These are phyloP conservation scores for Parascotia fuliginaria DNA, from an alignment of 2,888 invertebrate genomes.

Conservation along the genomic window DNA sequence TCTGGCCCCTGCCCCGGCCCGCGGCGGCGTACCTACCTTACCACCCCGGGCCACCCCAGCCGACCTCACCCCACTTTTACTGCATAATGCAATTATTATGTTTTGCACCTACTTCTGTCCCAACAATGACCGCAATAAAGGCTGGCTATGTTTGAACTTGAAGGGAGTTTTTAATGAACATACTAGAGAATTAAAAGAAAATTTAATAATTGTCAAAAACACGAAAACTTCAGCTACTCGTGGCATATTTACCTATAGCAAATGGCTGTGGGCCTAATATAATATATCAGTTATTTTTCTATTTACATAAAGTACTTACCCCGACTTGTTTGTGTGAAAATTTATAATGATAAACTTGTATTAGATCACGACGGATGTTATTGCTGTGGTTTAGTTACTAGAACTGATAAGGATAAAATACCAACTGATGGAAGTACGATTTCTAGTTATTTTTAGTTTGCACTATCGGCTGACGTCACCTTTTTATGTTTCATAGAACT, in stretches of 20 bases:
- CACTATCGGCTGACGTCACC: constrained; percentile 54
- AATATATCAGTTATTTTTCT: background rate
- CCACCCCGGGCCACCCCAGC: constrained; percentile 20
- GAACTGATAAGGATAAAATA: constrained; percentile 56
- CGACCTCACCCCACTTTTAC: constrained; percentile 36
- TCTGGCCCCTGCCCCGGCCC: constrained; percentile 40
- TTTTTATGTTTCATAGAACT: constrained; percentile 33
- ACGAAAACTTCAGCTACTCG: too few relatives aligned
- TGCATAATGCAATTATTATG: constrained; percentile 52
- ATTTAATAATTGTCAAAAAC: background rate
- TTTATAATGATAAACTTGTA: constrained; percentile 11
- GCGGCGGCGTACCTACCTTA: constrained; percentile 23
- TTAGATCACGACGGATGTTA: constrained; percentile 26
- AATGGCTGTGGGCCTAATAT: background rate
- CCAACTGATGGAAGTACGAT: constrained; percentile 44
- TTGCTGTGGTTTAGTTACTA: constrained; percentile 38
- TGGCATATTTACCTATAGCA: too few relatives aligned
- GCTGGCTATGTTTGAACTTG: constrained; percentile 15
- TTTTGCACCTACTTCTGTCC: constrained; percentile 32
- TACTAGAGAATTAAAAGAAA: background rate
- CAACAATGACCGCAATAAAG: constrained; percentile 24
- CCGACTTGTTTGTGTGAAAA: constrained; percentile 16
- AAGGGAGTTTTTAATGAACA: constrained; percentile 4
- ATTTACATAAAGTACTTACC: background rate
- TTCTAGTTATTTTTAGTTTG: constrained; percentile 53